These are phyloP conservation scores for Polydrusus pterygomalis DNA, from an alignment of 2,888 invertebrate genomes.

Conservation along the genomic window DNA sequence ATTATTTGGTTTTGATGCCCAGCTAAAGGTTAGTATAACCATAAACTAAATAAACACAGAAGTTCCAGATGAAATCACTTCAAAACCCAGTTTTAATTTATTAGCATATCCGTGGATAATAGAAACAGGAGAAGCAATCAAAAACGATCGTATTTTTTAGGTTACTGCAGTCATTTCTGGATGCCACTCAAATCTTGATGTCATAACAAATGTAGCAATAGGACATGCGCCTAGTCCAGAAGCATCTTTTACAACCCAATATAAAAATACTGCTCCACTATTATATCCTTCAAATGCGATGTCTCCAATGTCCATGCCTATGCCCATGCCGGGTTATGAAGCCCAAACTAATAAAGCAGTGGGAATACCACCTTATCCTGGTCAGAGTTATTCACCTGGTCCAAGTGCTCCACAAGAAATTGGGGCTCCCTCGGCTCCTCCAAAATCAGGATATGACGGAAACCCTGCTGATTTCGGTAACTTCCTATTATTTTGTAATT, in stretches of 20 bases:
- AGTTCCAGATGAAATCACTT: too few species aligned
- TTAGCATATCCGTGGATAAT: too few species aligned
- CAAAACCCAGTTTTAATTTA: too few species aligned
- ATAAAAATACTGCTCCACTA: not conserved
- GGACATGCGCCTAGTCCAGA: not conserved
- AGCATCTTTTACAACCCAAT: not conserved
- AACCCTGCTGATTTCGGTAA: not conserved
- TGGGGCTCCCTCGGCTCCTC: not conserved
- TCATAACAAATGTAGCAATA: not conserved
- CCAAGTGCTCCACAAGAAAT: not conserved
- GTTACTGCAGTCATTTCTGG: constrained; percentile 2
- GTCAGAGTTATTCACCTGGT: not conserved
- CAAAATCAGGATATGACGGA: not conserved
- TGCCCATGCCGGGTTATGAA: not conserved
- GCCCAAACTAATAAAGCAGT: not conserved
- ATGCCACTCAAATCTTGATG: not conserved
- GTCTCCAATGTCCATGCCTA: not conserved
- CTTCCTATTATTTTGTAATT: not conserved
- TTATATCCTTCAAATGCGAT: not conserved
- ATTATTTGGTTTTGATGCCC: constrained; percentile 56
- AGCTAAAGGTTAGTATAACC: constrained; percentile 48
- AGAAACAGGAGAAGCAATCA: not conserved
- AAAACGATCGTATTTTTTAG: not conserved
- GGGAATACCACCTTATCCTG: not conserved
- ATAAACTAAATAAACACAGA: too few species aligned